A percentile compares a stretch with the other conserved stretches of the same genome.
These are phyloP conservation scores for Spodoptera littoralis DNA, from an alignment of 2,888 invertebrate genomes.

Conservation along the genomic window DNA sequence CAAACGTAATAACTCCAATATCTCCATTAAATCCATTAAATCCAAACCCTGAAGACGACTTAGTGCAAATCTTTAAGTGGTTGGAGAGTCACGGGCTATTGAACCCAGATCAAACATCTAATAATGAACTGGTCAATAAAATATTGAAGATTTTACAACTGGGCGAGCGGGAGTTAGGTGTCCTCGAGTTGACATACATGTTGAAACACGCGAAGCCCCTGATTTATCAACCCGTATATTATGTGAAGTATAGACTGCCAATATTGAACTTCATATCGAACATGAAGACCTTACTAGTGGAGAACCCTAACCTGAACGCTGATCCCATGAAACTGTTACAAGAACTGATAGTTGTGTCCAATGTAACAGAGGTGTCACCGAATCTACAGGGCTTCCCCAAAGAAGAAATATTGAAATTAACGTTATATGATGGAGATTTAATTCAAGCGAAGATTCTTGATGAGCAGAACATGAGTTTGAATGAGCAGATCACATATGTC, in stretches of 20 bases:
- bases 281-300: constrained; percentile 56
- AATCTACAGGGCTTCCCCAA: constrained; percentile 64
- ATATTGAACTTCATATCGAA: constrained; percentile 65
- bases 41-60: constrained; percentile 21
- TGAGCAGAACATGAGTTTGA: constrained; percentile 49
- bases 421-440: constrained; percentile 66
- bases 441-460: constrained; percentile 69
- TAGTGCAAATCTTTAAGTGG: constrained; percentile 36
- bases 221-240: constrained; percentile 70
- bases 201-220: constrained; percentile 67
- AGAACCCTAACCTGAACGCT: constrained; percentile 61
- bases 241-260: constrained; percentile 76
- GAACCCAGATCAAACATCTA: constrained; percentile 51
- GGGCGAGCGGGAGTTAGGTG: constrained; percentile 48
- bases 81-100: constrained; percentile 42
- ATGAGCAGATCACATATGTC: constrained; percentile 58
- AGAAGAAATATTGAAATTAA: constrained; percentile 66
- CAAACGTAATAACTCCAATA: too few species aligned
- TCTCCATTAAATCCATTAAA: neutral
- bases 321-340: constrained; percentile 66
- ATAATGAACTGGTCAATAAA: constrained; percentile 53
- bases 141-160: constrained; percentile 67
- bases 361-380: constrained; percentile 66
- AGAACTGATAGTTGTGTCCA: constrained; percentile 63
- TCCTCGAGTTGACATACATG: constrained; percentile 76